phyloP scores from a whole-genome alignment of 2,888 invertebrate species.

The Ctena decussata region DNA sequence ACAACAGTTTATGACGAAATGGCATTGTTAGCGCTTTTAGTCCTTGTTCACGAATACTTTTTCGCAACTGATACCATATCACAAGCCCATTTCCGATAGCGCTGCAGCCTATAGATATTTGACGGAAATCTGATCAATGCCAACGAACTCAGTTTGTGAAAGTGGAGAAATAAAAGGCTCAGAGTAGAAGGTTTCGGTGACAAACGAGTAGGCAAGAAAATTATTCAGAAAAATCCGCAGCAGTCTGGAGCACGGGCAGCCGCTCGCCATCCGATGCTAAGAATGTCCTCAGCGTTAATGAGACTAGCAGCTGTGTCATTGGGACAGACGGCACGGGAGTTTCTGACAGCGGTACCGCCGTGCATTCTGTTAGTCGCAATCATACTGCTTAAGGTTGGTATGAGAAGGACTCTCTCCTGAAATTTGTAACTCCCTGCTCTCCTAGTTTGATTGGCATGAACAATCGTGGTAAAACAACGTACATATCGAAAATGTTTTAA shows the following conservation, averaged over 20 bases:
- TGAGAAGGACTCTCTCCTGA: constrained; percentile 4
- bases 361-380: background rate
- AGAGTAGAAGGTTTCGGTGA: background rate
- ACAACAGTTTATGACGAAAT: too few relatives aligned
- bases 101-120: background rate
- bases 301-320: background rate
- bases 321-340: background rate
- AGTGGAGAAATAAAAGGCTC: background rate
- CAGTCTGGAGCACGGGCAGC: background rate
- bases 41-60: background rate
- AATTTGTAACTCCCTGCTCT: background rate
- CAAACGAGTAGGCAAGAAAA: background rate
- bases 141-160: too few relatives aligned
- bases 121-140: too few relatives aligned
- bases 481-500: background rate
- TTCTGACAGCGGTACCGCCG: background rate
- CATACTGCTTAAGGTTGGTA: background rate
- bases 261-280: background rate
- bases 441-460: background rate
- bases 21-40: background rate
- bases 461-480: background rate
- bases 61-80: background rate
- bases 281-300: background rate
- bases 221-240: background rate
- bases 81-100: background rate